Evolutionary conservation across 2,113 vertebrate genomes (phyloP), one percentile per base, ranked within the genome.

Genomic region (Colinus virginianus): DNA sequence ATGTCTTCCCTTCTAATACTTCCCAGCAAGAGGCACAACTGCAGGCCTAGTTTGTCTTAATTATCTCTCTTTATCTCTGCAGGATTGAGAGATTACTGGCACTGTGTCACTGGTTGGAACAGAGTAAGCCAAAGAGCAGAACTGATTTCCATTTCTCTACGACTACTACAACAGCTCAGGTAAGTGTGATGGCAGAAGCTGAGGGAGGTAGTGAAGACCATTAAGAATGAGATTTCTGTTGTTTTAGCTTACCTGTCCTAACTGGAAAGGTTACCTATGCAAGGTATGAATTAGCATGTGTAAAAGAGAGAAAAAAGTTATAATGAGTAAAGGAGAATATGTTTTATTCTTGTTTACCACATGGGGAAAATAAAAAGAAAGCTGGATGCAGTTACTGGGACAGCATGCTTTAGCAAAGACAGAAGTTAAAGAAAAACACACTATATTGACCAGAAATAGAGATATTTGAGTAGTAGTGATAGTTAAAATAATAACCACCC

Each of bases 1-100:
- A 40, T 68, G 82, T 43, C 55, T 92, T 81, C 74, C 48, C 76
- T 62, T 67, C 64, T 93, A 88, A 84, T 90, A 89, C 67, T 13
- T 92, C 87, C 21, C 84, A 95, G 87, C 80, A 93, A 86, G 88
- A 42, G 84, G 55, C 49, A 93, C 80, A 88, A 78, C 80, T 90
- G 90, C 84, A 92, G 59, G 71, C 78, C 80, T 92, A 86, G 88
- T 90, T 90, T 93, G 75, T 95, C 94, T 94, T 94, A 94, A 96
- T 95, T 94, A 92, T 69, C 78, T 92, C 81, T 96, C 86, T 88
- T 94, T 94, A 94, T 84, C 96, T 90, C 95, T 59, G 21, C 25
- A 82, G 94, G 94, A 90, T 49, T 75, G 89, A 81, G 42, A 93
- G 83, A 94, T 93, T 95, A 76, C 16, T 82, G 67, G 70, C 51